Base-by-base conservation (phyloP, 2,888 invertebrate species). In the Diogma glabrata region DNA sequence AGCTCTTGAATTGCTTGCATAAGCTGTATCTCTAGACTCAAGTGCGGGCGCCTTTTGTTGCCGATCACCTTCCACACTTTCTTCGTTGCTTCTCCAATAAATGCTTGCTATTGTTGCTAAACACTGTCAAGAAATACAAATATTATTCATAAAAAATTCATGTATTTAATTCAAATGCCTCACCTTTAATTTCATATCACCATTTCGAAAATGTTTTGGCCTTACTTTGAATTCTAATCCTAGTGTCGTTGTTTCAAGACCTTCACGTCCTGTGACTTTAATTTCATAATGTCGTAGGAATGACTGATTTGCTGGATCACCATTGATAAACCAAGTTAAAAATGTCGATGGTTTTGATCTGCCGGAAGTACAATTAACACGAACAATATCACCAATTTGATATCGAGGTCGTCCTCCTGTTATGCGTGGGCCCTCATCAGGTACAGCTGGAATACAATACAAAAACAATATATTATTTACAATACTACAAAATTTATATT, bases 301-400 rank as follows among this genome's bases (percentile, higher is more conserved):
- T 4, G 65, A 63, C 3, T 74, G 59, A 26, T 80, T 78, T 26
- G 79, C 81, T 59, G 82, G 84, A 64, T 87, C 83, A 22, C 87
- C 87, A 70, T 90, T 90, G 70, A 90, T 84, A 74, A 85, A 86
- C 90, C 90, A 90, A 58, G 82, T 81, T 51, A 90, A 78, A 62
- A 81, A 79, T 52, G 88, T 87, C 12, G 87, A 86, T 6, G 90
- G 90, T 62, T 85, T 81, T 43, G 89, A 89, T 58, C 82, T 76
- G 14, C 83, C 84, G 30, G 89, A 88, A 6, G 87, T 87, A 72
- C 90, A 90, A 72, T 87, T 89, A 58, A 89, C 84, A 56, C 82
- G 78, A 26, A 90, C 87, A 47, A 79, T 75, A 66, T 90, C 89
- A 12, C 86, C 86, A 55, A 84, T 79, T 69, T 87, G 86, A 72